A percentile compares a stretch with the other conserved stretches of the same genome.
These are phyloP conservation scores for Rhegmatorhina hoffmannsi DNA, from an alignment of 2,113 vertebrate genomes.

Conservation along the genomic window DNA sequence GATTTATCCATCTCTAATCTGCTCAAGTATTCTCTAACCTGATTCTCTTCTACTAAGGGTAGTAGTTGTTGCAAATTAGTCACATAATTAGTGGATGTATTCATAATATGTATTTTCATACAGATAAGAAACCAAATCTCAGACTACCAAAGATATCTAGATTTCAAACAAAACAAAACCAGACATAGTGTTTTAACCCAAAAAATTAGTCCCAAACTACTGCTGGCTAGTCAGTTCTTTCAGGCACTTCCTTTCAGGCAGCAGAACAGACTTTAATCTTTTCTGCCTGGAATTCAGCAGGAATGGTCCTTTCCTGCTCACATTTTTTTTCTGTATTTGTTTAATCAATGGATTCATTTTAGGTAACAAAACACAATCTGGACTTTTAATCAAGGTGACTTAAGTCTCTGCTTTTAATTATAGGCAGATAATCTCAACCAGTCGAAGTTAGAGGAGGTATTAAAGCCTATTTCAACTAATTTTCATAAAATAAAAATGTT, in stretches of 20 bases:
- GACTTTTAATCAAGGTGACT: background rate
- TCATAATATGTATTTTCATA: background rate
- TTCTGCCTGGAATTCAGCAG: background rate
- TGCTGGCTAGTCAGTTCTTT: background rate
- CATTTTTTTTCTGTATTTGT: background rate
- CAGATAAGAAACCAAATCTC: background rate
- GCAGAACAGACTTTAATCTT: background rate
- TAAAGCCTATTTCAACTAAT: background rate
- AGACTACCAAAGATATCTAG: background rate
- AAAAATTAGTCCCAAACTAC: background rate
- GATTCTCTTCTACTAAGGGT: background rate
- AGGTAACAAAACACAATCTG: slow-evolving; percentile 1
- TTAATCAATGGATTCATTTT: background rate
- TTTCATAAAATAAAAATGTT: background rate
- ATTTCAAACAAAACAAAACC: background rate
- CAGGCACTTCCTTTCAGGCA: background rate
- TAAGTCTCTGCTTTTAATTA: background rate
- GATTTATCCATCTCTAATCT: background rate
- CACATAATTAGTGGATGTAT: background rate
- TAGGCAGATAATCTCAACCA: background rate
- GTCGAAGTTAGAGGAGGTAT: background rate
- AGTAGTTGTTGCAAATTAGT: background rate
- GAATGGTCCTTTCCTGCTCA: background rate
- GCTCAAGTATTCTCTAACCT: background rate
- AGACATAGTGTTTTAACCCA: background rate